These are phyloP conservation scores for Holotrichia oblita DNA, from an alignment of 1,140 invertebrate genomes.

Conservation along the genomic window DNA sequence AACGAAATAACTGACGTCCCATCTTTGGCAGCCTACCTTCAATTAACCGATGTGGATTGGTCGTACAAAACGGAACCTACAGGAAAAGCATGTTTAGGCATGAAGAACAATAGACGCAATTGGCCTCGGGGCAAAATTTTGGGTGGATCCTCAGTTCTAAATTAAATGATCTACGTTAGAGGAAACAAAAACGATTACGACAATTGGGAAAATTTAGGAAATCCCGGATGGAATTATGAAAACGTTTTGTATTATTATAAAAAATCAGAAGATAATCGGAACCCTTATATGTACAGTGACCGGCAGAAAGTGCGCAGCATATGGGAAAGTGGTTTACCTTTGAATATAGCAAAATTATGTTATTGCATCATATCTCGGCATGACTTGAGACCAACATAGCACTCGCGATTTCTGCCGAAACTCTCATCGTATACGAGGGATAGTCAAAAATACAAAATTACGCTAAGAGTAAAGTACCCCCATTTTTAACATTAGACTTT, in stretches of 20 bases:
- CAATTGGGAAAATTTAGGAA: constrained; percentile 81
- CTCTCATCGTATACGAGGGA: too few species aligned
- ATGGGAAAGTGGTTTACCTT: too few species aligned
- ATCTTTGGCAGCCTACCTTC: constrained; percentile 85
- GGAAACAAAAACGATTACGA: constrained; percentile 89
- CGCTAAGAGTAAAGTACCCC: too few species aligned
- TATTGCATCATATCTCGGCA: too few species aligned
- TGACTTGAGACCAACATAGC: too few species aligned
- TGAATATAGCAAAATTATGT: too few species aligned
- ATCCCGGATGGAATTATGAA: constrained; percentile 90
- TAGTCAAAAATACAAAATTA: too few species aligned
- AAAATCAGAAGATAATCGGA: constrained; percentile 89
- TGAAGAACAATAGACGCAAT: constrained; percentile 79
- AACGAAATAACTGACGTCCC: constrained; percentile 91
- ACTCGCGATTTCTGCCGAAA: too few species aligned
- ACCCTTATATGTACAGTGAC: too few species aligned
- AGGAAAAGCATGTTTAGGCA: constrained; percentile 76
- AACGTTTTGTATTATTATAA: constrained; percentile 89
- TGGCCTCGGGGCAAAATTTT: constrained; percentile 87
- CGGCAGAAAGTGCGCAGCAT: too few species aligned
- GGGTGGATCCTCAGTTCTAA: constrained; percentile 90
- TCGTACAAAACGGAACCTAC: constrained; percentile 91
- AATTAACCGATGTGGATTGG: constrained; percentile 90
- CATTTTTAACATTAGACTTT: too few species aligned
- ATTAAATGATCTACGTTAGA: constrained; percentile 95